A percentile compares a stretch with the other conserved stretches of the same genome.
Evolutionary conservation across 2,113 vertebrate genomes (phyloP).

Genomic region (Sapayoa aenigma): DNA sequence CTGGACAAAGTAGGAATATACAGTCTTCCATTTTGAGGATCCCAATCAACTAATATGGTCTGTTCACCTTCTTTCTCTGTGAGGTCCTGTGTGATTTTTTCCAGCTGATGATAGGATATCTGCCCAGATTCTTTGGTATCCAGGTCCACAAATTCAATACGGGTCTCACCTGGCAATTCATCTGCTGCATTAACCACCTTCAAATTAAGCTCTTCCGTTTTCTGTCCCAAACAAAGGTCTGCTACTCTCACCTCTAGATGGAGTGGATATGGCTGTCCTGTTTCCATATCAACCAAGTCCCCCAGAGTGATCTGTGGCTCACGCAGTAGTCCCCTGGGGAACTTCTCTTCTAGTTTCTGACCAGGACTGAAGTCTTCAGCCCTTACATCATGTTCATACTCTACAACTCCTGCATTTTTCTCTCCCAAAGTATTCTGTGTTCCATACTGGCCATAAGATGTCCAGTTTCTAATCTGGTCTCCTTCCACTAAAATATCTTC

Average conservation of each 20-base stretch:
- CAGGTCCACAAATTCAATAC: neutral
- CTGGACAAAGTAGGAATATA: constrained; percentile 62
- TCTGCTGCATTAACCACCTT: neutral
- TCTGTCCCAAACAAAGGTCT: neutral
- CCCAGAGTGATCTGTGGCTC: neutral
- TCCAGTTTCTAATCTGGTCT: neutral
- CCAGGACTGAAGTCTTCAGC: neutral
- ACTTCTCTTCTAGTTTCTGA: neutral
- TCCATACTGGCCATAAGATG: neutral
- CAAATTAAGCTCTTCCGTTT: neutral
- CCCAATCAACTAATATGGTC: constrained; percentile 71
- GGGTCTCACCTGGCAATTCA: neutral
- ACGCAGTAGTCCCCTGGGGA: neutral
- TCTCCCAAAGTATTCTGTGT: neutral
- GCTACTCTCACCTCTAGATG: neutral
- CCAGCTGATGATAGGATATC: neutral
- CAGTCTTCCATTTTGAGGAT: constrained; percentile 64
- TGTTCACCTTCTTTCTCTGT: neutral
- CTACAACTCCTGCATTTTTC: neutral
- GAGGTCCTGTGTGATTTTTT: neutral
- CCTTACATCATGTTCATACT: constrained; percentile 67
- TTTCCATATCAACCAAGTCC: neutral
- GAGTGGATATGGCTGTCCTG: neutral
- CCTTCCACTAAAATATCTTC: neutral
- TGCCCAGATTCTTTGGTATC: neutral